Base-by-base conservation (phyloP, 2,888 invertebrate genomes). In the Linhomoeus sp. region DNA sequence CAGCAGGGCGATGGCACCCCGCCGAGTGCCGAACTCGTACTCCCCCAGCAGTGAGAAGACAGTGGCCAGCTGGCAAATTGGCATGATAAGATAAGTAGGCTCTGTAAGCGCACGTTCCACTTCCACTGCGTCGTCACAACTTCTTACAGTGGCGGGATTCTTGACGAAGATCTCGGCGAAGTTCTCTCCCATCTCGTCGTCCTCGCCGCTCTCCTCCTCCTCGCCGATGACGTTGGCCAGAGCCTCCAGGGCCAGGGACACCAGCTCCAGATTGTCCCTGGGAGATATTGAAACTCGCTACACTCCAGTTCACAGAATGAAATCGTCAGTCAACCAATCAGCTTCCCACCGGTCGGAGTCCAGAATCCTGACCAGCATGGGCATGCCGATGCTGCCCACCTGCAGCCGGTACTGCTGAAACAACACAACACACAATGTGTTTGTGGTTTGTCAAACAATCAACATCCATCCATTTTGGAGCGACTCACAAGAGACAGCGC, bases 381-480 rank as follows among this genome's bases (percentile, higher is more conserved):
- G 82, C 80, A 66, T 81, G 72, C 81, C 92, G 77, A 63, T 84
- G 0, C 88, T 87, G 3, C 94, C 97, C 35, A 99, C 94, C 68
- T 94, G 90, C 25, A 97, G 76, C 2, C 94, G 76, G 66, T 84
- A 88, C 61, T 86, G 88, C 64, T 81, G 76, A 0, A 85, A 43
- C 35, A 24, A 35, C 33, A 45, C n/a, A n/a, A n/a, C n/a, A n/a
- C n/a, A n/a, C n/a, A 29, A 12, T 29, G 12, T 29, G 5, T 29
- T 29, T 29, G 29, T 29, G 7, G 29, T 29, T 29, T 29, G 12
- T 12, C 19, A 24, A 23, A 20, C 22, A 49, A 22, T 19, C 1
- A 50, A 14, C 19, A 19, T 19, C 39, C 3, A 25, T 35, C 24
- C 35, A 33, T 23, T 26, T 20, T 46, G 39, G 39, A 29, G 29